phyloP scores from a whole-genome alignment of 2,888 invertebrate species.

The Drosophila antonietae region DNA sequence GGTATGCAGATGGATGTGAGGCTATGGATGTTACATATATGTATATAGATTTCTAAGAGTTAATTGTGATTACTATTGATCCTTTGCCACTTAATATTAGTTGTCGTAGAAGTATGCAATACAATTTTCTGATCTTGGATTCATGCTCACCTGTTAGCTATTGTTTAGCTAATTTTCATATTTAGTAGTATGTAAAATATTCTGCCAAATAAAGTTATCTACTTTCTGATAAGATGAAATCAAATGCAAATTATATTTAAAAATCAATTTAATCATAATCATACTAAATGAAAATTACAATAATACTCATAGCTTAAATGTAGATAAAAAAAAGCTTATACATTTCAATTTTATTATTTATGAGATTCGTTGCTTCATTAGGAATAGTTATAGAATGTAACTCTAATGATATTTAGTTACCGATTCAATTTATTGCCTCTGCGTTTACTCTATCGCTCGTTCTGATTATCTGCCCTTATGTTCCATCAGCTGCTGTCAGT shows the following conservation, averaged over 20 bases:
- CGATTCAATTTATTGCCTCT: not conserved
- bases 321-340: too few species aligned
- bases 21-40: not conserved
- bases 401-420: not conserved
- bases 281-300: too few species aligned
- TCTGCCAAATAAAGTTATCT: too few species aligned
- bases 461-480: not conserved
- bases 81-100: accelerated
- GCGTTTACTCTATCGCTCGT: too few species aligned
- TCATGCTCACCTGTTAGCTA: not conserved
- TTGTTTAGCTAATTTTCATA: not conserved
- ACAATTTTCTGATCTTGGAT: not conserved
- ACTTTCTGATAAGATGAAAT: too few species aligned
- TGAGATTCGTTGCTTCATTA: not conserved
- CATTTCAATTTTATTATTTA: not conserved
- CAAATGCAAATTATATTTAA: too few species aligned
- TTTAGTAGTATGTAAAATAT: too few species aligned
- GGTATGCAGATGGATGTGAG: not conserved
- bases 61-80: too few species aligned
- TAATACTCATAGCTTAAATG: not conserved
- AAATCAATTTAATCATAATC: too few species aligned
- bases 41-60: not conserved
- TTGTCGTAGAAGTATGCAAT: not conserved
- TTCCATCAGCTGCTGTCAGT: not conserved
- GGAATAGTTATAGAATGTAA: not conserved